Evolutionary conservation across 2,888 invertebrate genomes (phyloP), one percentile per base, ranked within the genome.

Genomic region (Theretra japonica): DNA sequence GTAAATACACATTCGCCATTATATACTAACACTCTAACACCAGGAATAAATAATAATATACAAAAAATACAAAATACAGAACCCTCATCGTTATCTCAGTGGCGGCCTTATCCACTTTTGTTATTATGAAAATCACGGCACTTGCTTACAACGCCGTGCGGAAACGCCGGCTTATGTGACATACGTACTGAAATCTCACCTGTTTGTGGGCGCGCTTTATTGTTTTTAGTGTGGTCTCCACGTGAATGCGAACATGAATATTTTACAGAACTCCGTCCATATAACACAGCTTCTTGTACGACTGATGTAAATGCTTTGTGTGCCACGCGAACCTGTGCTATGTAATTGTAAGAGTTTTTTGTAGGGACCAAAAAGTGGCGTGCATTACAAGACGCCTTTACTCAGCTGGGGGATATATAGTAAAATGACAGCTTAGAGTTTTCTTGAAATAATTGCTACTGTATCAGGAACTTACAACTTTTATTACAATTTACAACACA

Each of bases 111-210:
- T 74, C 53, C 17, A 56, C 77, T 75, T 65, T 8, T 77, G 80
- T 82, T 82, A 80, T 81, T 81, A 82, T 80, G 82, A 80, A 80
- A 79, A 80, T 82, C 82, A 80, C 74, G 79, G 70, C 68, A 76
- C 76, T 76, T 76, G 74, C 73, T 76, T 75, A 76, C 78, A 71
- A 74, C 58, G 74, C 65, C 71, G 76, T 76, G 73, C 73, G 72
- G 72, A 76, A 74, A 57, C 65, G 70, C 56, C 69, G 68, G 59
- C 56, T 59, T 69, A 60, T 74, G 75, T 80, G 69, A 78, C 77
- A 77, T 81, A 73, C 74, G 77, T 80, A 79, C 78, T 78, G 74
- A 68, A 71, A 68, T 68, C 59, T 72, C 73, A 78, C 74, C 76
- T 78, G 70, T 56, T 78, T 74, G 72, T 70, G 69, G 56, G 21